Evolutionary conservation across 2,888 invertebrate species (phyloP).

Genomic region (Conomelus anceps): DNA sequence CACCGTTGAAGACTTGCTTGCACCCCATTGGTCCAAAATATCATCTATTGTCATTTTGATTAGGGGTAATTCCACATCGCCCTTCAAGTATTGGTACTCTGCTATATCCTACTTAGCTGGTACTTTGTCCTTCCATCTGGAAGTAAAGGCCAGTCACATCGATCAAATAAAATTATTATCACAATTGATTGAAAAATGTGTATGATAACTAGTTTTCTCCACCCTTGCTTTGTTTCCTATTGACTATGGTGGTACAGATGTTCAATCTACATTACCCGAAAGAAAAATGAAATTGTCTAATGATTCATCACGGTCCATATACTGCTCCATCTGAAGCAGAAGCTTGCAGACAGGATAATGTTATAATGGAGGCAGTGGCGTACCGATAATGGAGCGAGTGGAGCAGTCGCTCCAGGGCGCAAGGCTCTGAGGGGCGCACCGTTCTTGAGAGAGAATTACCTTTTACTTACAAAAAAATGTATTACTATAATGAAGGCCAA

Average conservation of each 20-base stretch:
- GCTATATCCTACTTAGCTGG: neutral
- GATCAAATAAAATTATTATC: neutral
- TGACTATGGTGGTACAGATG: neutral
- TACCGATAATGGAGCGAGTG: no score
- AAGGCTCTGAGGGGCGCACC: no score
- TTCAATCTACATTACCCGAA: neutral
- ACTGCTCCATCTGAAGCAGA: neutral
- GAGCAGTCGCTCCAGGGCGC: no score
- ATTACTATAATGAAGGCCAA: no score
- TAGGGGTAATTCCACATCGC: slow-evolving; percentile 18
- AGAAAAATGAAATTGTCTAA: neutral
- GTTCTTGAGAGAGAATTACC: no score
- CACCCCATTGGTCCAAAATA: slow-evolving; percentile 27
- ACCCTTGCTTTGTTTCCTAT: neutral
- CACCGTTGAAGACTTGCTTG: neutral
- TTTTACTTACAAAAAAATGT: no score
- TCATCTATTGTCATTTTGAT: slow-evolving; percentile 25
- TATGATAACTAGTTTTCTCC: neutral
- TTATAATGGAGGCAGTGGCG: no score
- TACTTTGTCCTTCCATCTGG: neutral
- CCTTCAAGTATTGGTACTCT: neutral
- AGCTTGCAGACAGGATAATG: no score
- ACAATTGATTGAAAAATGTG: neutral
- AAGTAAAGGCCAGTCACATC: neutral
- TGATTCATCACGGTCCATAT: neutral